phyloP scores from a whole-genome alignment of 2,113 vertebrate species.

The Chlorodrepanis virens region DNA sequence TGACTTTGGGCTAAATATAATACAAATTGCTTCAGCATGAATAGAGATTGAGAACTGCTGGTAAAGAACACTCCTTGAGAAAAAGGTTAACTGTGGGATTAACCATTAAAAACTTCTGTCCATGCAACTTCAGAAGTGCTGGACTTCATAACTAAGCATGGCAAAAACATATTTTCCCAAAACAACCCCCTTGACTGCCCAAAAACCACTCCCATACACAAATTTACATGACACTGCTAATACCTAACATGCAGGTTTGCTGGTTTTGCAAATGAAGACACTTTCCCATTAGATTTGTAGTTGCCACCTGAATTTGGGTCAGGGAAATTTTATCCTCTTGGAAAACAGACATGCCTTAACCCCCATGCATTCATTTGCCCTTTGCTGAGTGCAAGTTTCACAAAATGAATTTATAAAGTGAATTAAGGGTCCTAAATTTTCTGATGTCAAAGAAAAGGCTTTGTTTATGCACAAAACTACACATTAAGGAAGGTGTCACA shows the following conservation, averaged over 20 bases:
- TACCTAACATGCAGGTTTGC: fast-evolving
- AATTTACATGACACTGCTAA: not conserved
- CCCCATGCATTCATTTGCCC: fast-evolving
- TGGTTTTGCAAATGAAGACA: not conserved
- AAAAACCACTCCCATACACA: fast-evolving
- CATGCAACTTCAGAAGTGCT: not conserved
- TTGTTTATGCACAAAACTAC: not conserved
- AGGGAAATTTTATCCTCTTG: not conserved
- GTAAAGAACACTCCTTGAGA: not conserved
- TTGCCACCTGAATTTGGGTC: not conserved
- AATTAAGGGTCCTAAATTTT: not conserved
- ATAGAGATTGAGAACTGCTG: not conserved
- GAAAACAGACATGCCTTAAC: not conserved
- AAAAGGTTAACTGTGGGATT: not conserved
- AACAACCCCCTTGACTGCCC: not conserved
- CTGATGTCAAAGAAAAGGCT: not conserved
- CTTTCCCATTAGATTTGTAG: not conserved
- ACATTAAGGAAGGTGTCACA: not conserved
- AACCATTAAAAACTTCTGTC: not conserved
- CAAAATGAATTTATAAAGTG: not conserved
- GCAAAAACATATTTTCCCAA: not conserved
- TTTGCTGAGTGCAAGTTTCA: not conserved
- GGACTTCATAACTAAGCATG: not conserved
- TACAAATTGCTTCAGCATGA: not conserved
- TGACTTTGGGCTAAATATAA: not conserved